phyloP scores from a whole-genome alignment of 2,113 vertebrate genomes.

The Solenodon paradoxus region DNA sequence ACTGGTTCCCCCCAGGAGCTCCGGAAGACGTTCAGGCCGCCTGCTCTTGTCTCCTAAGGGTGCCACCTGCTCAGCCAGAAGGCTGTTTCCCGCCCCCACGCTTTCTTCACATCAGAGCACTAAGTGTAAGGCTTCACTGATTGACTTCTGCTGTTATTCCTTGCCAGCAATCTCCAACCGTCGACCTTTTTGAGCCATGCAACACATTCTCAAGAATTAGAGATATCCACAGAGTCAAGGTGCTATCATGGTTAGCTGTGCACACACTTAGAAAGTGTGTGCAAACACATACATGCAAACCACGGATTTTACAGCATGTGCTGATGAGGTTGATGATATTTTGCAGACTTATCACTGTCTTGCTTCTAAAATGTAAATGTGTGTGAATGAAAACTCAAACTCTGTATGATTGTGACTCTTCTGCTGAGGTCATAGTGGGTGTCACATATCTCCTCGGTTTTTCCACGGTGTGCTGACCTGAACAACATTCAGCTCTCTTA shows the following conservation, averaged over 20 bases:
- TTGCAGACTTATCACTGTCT: too few relatives aligned
- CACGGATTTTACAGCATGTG: background rate
- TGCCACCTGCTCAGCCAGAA: background rate
- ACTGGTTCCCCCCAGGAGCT: background rate
- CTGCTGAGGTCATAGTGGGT: too few relatives aligned
- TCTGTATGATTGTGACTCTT: background rate
- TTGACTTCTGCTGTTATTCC: background rate
- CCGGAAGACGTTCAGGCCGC: too few relatives aligned
- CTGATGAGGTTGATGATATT: background rate
- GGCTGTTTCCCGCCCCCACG: background rate
- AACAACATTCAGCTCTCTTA: background rate
- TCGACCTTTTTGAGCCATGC: background rate
- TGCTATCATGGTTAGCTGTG: background rate
- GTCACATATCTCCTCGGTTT: too few relatives aligned
- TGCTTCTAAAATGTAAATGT: background rate
- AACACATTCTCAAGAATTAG: background rate
- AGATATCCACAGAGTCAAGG: background rate
- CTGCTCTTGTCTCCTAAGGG: too few relatives aligned
- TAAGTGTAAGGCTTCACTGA: background rate
- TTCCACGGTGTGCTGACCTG: too few relatives aligned
- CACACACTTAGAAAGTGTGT: background rate
- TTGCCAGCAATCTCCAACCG: background rate
- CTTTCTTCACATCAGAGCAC: background rate
- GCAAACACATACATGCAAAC: background rate
- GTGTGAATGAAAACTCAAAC: background rate